A percentile compares a stretch with the other conserved stretches of the same genome.
These are phyloP conservation scores for Ctenosaura bakeri DNA, from an alignment of 2,797 vertebrate genomes.

Conservation along the genomic window DNA sequence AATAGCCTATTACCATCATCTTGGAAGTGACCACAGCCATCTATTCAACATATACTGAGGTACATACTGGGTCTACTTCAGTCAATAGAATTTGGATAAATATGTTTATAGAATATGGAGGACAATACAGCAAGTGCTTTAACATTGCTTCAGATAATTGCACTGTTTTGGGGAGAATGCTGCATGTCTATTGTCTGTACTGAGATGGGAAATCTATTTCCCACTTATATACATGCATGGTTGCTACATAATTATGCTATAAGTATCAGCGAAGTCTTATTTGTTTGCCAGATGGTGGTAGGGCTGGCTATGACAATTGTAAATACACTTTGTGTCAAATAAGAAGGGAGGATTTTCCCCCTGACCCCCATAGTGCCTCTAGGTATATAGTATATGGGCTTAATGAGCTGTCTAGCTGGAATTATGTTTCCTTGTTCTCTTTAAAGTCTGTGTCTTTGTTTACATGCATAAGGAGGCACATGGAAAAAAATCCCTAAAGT, in stretches of 20 bases:
- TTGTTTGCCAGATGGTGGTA: not conserved
- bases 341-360: not conserved
- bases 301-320: not conserved
- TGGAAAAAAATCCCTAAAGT: not conserved
- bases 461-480: not conserved
- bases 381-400: not conserved
- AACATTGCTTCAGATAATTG: not conserved
- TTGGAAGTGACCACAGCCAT: not conserved
- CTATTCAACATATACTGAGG: not conserved
- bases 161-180: not conserved
- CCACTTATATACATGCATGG: not conserved
- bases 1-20: not conserved
- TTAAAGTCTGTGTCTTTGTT: not conserved
- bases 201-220: not conserved
- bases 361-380: not conserved
- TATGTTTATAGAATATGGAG: not conserved
- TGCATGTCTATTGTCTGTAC: not conserved
- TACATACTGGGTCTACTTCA: not conserved
- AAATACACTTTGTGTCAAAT: not conserved
- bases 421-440: not conserved
- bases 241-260: not conserved
- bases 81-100: not conserved
- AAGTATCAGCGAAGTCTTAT: not conserved
- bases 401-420: not conserved
- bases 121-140: not conserved